These are phyloP conservation scores for Rostratula benghalensis DNA, from an alignment of 2,113 vertebrate species.

Conservation along the genomic window DNA sequence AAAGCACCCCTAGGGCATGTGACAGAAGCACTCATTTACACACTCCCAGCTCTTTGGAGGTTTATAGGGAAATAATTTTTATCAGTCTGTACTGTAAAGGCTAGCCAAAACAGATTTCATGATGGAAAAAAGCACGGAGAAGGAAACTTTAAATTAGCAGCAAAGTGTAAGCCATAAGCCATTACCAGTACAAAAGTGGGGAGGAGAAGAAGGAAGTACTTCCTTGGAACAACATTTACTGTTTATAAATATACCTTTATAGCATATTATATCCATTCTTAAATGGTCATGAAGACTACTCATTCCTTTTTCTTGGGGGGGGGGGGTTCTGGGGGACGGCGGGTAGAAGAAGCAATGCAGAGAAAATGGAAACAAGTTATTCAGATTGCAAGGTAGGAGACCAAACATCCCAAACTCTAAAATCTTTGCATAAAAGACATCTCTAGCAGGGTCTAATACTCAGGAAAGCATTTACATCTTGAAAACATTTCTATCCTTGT, in stretches of 20 bases:
- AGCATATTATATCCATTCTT: neutral
- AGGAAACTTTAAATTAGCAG: neutral
- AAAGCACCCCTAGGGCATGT: neutral
- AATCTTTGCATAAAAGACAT: neutral
- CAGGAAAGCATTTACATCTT: neutral
- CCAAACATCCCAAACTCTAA: neutral
- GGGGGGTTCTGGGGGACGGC: too few relatives aligned
- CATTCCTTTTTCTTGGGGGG: neutral
- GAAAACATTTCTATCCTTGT: neutral
- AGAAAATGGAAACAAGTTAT: neutral
- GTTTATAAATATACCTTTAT: neutral
- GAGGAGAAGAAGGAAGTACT: neutral
- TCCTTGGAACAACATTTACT: neutral
- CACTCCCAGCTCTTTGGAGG: neutral
- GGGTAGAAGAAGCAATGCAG: neutral
- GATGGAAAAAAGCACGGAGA: neutral
- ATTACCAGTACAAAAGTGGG: neutral
- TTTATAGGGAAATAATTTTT: neutral
- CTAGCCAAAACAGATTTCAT: neutral
- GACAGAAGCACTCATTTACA: neutral
- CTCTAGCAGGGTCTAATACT: neutral
- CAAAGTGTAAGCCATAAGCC: neutral
- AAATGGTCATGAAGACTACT: neutral
- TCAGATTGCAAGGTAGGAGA: neutral
- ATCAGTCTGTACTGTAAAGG: neutral